phyloP scores from a whole-genome alignment of 2,113 vertebrate genomes.

The Aptenodytes patagonicus region DNA sequence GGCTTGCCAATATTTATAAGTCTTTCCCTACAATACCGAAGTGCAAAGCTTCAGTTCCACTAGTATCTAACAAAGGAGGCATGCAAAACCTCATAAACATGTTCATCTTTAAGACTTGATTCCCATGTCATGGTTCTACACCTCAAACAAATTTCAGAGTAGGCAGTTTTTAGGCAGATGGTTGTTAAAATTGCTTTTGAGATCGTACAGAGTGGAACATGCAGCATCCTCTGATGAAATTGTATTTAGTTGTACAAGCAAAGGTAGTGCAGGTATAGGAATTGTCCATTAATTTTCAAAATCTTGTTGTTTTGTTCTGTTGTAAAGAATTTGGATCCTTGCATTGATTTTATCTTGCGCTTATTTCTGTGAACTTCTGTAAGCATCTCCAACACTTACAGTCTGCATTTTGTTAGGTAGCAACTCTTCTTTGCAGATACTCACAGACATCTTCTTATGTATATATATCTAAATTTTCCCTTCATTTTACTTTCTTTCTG shows the following conservation, averaged over 20 bases:
- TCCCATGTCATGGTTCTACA: neutral
- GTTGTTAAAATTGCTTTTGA: neutral
- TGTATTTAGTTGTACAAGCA: neutral
- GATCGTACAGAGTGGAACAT: neutral
- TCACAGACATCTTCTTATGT: neutral
- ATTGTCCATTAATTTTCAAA: neutral
- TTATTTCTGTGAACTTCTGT: neutral
- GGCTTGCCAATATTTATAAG: neutral
- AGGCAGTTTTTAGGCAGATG: neutral
- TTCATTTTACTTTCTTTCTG: neutral
- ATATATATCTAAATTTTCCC: neutral
- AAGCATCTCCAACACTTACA: neutral
- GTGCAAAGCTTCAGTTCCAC: neutral
- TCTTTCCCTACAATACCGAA: neutral
- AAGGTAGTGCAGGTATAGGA: neutral
- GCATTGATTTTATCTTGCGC: neutral
- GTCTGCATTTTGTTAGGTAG: neutral
- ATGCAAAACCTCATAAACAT: neutral
- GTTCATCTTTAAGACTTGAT: neutral
- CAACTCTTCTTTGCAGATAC: neutral
- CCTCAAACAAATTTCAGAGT: neutral
- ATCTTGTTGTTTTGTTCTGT: neutral
- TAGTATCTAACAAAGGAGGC: neutral
- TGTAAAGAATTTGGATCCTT: neutral
- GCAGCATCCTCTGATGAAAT: neutral